Conservation (phyloP, 2,113 vertebrate species). For the Octodon degus region DNA sequence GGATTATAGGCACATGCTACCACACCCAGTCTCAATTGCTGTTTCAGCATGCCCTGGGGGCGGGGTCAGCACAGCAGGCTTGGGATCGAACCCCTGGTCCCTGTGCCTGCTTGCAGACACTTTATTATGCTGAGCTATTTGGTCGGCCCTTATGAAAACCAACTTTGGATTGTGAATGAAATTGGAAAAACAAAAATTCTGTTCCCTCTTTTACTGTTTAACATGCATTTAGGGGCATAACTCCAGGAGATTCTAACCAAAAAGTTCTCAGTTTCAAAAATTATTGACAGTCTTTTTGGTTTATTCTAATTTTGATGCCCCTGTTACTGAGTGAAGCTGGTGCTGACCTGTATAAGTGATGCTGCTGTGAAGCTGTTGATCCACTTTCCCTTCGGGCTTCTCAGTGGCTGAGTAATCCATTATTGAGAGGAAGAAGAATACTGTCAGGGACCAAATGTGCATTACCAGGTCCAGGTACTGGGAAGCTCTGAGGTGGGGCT, state of each 20-base stretch:
- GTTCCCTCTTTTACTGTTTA: background rate
- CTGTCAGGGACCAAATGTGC: background rate
- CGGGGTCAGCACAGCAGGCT: too few species aligned
- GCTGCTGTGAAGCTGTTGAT: background rate
- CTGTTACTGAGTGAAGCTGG: background rate
- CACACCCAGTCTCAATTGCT: too few species aligned
- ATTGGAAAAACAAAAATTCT: background rate
- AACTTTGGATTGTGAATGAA: background rate
- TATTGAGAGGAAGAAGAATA: constrained; percentile 47
- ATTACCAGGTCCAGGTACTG: background rate
- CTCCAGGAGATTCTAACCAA: background rate
- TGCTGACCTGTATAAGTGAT: background rate
- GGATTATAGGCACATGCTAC: too few species aligned
- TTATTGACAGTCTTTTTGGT: background rate
- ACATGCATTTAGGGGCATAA: background rate
- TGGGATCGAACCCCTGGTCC: too few species aligned
- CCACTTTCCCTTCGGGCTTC: background rate
- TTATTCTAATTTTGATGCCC: background rate
- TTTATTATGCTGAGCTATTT: too few species aligned
- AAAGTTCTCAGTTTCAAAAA: background rate
- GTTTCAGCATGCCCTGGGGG: too few species aligned
- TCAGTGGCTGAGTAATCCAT: background rate
- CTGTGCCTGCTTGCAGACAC: too few species aligned
- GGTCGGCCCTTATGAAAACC: background rate
- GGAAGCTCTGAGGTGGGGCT: background rate